Evolutionary conservation across 2,888 invertebrate genomes (phyloP), one percentile per base, ranked within the genome.

Genomic region (Temnothorax ravouxi): DNA sequence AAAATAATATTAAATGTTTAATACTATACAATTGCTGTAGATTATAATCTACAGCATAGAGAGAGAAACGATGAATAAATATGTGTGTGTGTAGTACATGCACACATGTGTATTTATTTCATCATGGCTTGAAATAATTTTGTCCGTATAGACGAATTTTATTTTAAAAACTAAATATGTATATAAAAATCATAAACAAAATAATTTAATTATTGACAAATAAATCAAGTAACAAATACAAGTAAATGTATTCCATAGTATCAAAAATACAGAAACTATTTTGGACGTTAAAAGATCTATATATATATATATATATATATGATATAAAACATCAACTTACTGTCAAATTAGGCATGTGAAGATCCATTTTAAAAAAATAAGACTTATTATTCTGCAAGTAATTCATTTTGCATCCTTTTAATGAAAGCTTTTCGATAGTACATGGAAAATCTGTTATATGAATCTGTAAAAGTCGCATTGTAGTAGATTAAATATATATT

Each of bases 391-490:
- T 85, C 52, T 88, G 88, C 41, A 95, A 89, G 87, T 96, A 95
- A 92, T 93, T 95, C 86, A 96, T 95, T 50, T 95, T 94, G 0
- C 95, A 95, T 0, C 96, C 96, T 52, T 95, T 95, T 3, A 96
- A 95, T 18, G 96, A 97, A 0, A 98, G 92, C 71, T 96, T 96
- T 90, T 95, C 96, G 56, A 98, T 93, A 0, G 96, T 95, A 3
- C 93, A 90, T 0, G 98, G 98, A 92, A 97, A 97, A 88, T 96
- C 95, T 6, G 95, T 95, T 75, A 97, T 95, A 54, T 95, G 95
- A 0, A 96, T 96, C 97, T 97, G 95, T 69, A 94, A 94, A 90
- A 79, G 85, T 62, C 38, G 0, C 2, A 74, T 64, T 44, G 69
- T 38, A 62, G 6, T 50, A 54, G 13, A 66, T 56, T 29, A 56